Evolutionary conservation across 2,888 invertebrate genomes (phyloP).

Genomic region (Netelia melanura): DNA sequence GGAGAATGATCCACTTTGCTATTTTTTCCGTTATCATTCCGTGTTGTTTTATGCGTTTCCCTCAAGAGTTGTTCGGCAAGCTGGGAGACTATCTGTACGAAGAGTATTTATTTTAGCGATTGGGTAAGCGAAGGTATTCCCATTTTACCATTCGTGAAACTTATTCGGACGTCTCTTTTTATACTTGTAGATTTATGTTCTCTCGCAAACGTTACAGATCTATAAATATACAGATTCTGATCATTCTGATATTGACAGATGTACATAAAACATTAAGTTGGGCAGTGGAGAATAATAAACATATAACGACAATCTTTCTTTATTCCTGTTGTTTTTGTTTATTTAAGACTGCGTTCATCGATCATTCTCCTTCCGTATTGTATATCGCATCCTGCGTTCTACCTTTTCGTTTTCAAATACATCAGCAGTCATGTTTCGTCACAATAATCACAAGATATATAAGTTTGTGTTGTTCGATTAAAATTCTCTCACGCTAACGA

Average conservation of each 20-base stretch:
- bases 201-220: slow-evolving; percentile 20
- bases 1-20: slow-evolving; percentile 57
- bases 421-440: not conserved
- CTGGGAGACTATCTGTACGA: slow-evolving; percentile 61
- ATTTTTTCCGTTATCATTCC: slow-evolving; percentile 1
- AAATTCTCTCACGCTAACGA: slow-evolving; percentile 24
- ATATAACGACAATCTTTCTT: slow-evolving; percentile 32
- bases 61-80: slow-evolving; percentile 48
- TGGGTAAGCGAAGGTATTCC: slow-evolving; percentile 18
- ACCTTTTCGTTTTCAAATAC: not conserved
- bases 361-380: slow-evolving; percentile 61
- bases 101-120: slow-evolving; percentile 19
- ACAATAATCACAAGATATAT: not conserved
- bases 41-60: not conserved
- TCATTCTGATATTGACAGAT: slow-evolving; percentile 20
- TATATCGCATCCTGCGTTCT: slow-evolving; percentile 33
- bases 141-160: slow-evolving; percentile 21
- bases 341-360: slow-evolving; percentile 41
- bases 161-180: not conserved
- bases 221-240: not conserved
- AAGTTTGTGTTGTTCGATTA: not conserved
- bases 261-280: slow-evolving; percentile 24
- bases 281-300: slow-evolving; percentile 53
- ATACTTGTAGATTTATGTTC: slow-evolving; percentile 7
- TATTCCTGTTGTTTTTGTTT: not conserved